Conservation (phyloP, 2,888 invertebrate species). For the Gari tellinella region DNA sequence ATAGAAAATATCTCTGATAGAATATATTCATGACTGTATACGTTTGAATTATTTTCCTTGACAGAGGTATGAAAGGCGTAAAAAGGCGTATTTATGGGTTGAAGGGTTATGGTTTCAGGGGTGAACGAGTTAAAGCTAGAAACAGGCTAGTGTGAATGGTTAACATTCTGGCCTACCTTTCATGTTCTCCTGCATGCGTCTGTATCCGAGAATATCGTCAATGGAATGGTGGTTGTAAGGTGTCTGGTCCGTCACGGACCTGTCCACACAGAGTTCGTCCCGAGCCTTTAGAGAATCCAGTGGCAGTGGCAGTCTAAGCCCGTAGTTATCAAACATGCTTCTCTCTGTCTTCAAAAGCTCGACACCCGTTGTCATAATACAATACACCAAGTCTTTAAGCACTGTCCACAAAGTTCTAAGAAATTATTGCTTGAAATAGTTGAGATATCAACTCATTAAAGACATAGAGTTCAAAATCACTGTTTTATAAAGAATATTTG, state of each 20-base stretch:
- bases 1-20: no score
- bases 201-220: conserved; percentile 74
- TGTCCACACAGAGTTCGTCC: conserved; percentile 49
- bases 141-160: no score
- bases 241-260: conserved; percentile 30
- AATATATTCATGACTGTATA: no score
- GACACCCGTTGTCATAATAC: conserved; percentile 12
- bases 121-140: no score
- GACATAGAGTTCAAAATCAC: no score
- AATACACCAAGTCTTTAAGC: not conserved
- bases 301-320: conserved; percentile 42
- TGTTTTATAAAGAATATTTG: no score
- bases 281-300: conserved; percentile 44
- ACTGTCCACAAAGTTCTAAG: not conserved
- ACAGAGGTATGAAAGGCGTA: no score
- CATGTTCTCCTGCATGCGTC: conserved; percentile 57
- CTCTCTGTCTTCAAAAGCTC: conserved; percentile 48
- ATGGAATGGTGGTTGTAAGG: conserved; percentile 73
- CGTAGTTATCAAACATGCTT: conserved; percentile 53
- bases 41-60: no score
- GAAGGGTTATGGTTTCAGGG: no score
- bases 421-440: no score
- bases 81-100: no score
- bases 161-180: conserved; percentile 64
- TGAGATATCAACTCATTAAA: no score